These are phyloP conservation scores for Rhopalosiphum nymphaeae DNA, from an alignment of 2,888 invertebrate genomes.

Conservation along the genomic window DNA sequence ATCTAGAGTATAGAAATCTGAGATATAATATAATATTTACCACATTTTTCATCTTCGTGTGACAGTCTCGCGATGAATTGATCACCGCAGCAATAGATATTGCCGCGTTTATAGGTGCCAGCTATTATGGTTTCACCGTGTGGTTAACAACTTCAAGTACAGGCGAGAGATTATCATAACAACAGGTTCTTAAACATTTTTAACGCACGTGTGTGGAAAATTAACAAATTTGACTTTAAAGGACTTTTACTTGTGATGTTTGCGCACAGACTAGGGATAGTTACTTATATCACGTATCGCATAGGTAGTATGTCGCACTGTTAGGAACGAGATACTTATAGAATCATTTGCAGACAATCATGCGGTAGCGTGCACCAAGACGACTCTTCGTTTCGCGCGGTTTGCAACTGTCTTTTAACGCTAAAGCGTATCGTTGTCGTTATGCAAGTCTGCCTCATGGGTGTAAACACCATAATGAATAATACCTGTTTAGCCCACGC, in stretches of 20 bases:
- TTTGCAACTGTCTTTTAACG: neutral
- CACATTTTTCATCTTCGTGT: slow-evolving; percentile 7
- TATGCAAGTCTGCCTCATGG: neutral
- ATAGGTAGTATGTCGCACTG: neutral
- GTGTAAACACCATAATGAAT: neutral
- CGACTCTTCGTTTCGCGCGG: neutral
- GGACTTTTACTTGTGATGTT: neutral
- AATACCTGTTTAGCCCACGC: slow-evolving; percentile 23
- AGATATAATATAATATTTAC: slow-evolving; percentile 20
- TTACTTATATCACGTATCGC: neutral
- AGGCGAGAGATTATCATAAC: neutral
- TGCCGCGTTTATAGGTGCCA: neutral
- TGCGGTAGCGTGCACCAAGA: neutral
- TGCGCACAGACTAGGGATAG: neutral
- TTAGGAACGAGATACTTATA: neutral
- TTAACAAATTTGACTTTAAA: neutral
- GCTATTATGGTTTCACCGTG: neutral
- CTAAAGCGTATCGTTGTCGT: neutral
- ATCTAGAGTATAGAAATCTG: too few species aligned
- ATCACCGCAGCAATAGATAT: neutral
- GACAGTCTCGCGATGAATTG: neutral
- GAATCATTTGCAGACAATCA: neutral
- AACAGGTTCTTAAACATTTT: neutral
- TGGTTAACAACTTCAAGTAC: neutral
- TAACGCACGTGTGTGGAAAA: neutral